These are phyloP conservation scores for Gnathochromis pfefferi DNA, from an alignment of 2,113 vertebrate species.

Conservation along the genomic window DNA sequence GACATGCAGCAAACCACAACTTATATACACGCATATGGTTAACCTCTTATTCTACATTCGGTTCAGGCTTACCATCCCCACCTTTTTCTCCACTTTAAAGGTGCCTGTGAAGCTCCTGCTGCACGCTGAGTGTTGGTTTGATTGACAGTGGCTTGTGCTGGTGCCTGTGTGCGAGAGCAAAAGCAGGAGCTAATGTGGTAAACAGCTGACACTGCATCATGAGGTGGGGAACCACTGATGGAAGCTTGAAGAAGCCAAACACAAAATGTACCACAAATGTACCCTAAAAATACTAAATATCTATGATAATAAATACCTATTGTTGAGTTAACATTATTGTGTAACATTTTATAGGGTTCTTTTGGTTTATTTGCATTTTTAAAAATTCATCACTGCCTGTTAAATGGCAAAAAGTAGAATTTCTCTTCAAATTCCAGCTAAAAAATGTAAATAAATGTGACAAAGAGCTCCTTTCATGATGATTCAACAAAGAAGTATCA, in stretches of 20 bases:
- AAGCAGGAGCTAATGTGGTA: neutral
- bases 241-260: neutral
- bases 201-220: neutral
- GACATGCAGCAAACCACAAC: neutral
- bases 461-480: neutral
- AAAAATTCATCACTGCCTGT: neutral
- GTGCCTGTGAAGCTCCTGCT: neutral
- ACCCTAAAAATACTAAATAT: neutral
- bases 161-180: neutral
- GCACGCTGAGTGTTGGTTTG: conserved; percentile 22
- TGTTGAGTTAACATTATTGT: neutral
- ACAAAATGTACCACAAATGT: neutral
- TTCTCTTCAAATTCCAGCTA: neutral
- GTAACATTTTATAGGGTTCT: neutral
- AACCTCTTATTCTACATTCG: neutral
- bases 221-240: neutral
- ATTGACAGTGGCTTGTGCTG: conserved; percentile 11
- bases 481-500: neutral
- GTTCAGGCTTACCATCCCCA: neutral
- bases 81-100: neutral
- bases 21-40: neutral
- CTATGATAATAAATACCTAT: neutral
- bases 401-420: neutral
- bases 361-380: neutral
- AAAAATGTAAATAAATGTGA: neutral